These are phyloP conservation scores for Rotaria socialis DNA, from an alignment of 2,888 invertebrate species.

Conservation along the genomic window DNA sequence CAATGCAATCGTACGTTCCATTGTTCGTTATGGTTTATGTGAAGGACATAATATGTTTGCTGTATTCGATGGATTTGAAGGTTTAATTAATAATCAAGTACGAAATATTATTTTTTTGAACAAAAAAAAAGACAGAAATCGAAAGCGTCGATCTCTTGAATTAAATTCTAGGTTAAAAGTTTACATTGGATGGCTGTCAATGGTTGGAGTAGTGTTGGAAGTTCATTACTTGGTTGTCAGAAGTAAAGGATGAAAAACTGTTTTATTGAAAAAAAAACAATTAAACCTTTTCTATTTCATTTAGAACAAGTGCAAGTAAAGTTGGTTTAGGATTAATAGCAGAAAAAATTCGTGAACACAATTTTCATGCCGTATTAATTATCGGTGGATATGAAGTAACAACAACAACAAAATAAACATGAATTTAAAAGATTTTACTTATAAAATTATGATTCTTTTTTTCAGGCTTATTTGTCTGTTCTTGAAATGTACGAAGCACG, in stretches of 20 bases:
- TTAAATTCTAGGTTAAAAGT: constrained; percentile 60
- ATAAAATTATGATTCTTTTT: background rate
- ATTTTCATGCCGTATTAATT: constrained; percentile 66
- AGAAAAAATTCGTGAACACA: constrained; percentile 76
- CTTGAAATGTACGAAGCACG: constrained; percentile 73
- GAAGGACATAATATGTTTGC: constrained; percentile 87
- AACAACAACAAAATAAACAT: background rate
- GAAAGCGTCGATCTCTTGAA: no score
- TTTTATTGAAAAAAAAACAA: background rate
- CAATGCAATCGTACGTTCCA: constrained; percentile 96
- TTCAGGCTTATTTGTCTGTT: constrained; percentile 45
- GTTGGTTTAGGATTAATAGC: constrained; percentile 72
- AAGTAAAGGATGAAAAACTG: constrained; percentile 58
- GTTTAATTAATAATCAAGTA: constrained; percentile 77
- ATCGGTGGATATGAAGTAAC: constrained; percentile 88
- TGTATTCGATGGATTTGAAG: constrained; percentile 90
- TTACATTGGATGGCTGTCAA: constrained; percentile 82
- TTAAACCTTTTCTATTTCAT: constrained; percentile 45
- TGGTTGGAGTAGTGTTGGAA: constrained; percentile 93
- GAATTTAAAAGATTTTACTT: background rate
- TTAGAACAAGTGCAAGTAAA: constrained; percentile 70
- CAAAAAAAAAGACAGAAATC: background rate
- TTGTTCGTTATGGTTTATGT: constrained; percentile 89
- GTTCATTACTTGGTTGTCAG: constrained; percentile 91
- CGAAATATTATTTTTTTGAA: background rate